Evolutionary conservation across 37 sponge, comb jelly and placozoan genomes (phyloP), one percentile per base, ranked within the genome.

Genomic region (Mnemiopsis leidyi): DNA sequence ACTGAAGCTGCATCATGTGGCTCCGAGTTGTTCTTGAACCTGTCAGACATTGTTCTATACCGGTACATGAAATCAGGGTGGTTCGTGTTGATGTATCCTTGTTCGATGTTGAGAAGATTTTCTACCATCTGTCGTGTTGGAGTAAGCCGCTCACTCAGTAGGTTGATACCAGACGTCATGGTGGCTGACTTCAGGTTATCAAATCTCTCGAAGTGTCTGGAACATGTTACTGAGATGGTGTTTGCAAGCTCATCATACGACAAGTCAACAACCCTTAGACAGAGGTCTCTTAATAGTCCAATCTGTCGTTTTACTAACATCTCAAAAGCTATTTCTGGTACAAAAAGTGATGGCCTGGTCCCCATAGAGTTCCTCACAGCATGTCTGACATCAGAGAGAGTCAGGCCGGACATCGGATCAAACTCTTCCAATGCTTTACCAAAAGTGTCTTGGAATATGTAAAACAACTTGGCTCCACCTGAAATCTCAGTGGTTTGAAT

Each of bases 321-420:
- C 76, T 99, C 99, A 93, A 99, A 99, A 23, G 99, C 99, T 69
- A 99, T 96, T 79, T 99, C 99, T 5, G 99, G 97, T 20, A 99
- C 96, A 92, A 99, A 99, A 32, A 99, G 95, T 23, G 97, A 95
- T 21, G 97, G 96, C 61, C 97, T 92, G 1, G 98, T 98, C 16
- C 97, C 99, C 93, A 93, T 95, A 24, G 98, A 97, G 40, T 98
- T 98, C 68, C 95, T 94, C 69, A 98, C 96, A 39, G 98, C 97
- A 73, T 95, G 96, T 23, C 95, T 94, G 36, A 98, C 94, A 76
- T 98, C 98, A 0, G 96, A 79, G 5, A 82, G 94, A 0, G 32
- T 94, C 38, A 98, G 94, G 0, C 98, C 98, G 28, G 93, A 94
- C 35, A 99, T 94, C 0, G 99, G 97, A 9, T 94, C 94, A 29